Base-by-base conservation (phyloP, 2,113 vertebrate genomes). In the Rostratula benghalensis region DNA sequence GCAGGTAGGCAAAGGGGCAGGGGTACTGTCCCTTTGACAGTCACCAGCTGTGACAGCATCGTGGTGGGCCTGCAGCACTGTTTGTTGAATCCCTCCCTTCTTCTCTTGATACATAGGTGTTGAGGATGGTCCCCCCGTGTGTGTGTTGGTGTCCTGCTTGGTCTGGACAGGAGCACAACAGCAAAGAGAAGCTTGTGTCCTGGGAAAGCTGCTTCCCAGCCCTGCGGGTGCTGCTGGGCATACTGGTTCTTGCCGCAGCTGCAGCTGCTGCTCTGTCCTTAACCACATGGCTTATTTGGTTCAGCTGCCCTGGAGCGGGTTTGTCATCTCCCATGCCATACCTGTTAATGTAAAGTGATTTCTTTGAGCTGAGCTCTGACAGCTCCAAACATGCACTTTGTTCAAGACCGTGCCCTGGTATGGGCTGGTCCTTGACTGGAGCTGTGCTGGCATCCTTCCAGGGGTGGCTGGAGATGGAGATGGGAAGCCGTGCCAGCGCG, bases 31-130 rank as follows among this genome's bases (percentile, higher is more conserved):
- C 45, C 15, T 37, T 19, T 17, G 9, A 22, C 20, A 11, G 27
- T 13, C 57, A 23, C 10, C 11, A 45, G 51, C 88, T 23, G 1
- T 64, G 15, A 15, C 13, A 54, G 64, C 51, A 60, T n/a, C 3
- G 3, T n/a, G 63, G 57, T 15, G 17, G 50, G 43, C 45, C 69
- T 53, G 17, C 45, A 53, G 22, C 17, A 2, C 43, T 27, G 16
- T 25, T 15, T 35, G 41, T 22, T 25, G n/a, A 41, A 41, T 18
- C 37, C 27, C 16, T 43, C 30, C 48, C 61, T 54, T 37, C 45
- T 39, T n/a, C 35, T 56, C 22, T 37, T 2, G 1, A 16, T 53
- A 7, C 2, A 0, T 11, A 0, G 1, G 14, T 24, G 18, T 43
- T 67, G 64, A 74, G 73, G 53, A 23, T 2, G 2, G 41, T 54